Evolutionary conservation across 2,113 vertebrate species (phyloP).

Genomic region (Anolis sagrei): DNA sequence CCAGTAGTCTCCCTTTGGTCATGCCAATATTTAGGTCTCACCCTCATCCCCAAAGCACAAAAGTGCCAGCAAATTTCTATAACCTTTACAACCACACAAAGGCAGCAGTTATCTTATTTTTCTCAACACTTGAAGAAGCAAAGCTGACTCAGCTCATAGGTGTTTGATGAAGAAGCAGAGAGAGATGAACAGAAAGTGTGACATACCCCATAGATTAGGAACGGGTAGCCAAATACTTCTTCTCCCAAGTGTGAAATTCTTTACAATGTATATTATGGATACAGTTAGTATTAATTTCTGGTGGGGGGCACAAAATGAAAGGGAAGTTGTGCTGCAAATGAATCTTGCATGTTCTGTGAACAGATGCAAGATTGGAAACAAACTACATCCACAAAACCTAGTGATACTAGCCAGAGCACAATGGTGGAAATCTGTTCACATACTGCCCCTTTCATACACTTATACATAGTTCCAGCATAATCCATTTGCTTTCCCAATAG

Average conservation of each 20-base stretch:
- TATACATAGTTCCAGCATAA: neutral
- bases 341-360: neutral
- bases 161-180: neutral
- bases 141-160: neutral
- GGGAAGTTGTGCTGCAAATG: neutral
- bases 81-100: neutral
- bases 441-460: neutral
- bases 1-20: neutral
- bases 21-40: neutral
- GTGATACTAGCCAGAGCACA: neutral
- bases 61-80: neutral
- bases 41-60: neutral
- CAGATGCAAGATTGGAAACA: neutral
- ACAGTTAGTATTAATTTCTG: neutral
- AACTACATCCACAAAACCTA: neutral
- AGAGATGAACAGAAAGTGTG: neutral
- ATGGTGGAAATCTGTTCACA: rapidly evolving
- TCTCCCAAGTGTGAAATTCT: conserved; percentile 14
- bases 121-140: neutral
- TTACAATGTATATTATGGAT: conserved; percentile 6
- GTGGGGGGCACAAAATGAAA: neutral
- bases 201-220: conserved; percentile 6
- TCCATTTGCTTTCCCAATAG: neutral
- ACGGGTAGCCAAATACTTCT: neutral
- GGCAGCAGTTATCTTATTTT: neutral